A percentile compares a stretch with the other conserved stretches of the same genome.
Conservation (phyloP, 2,113 vertebrate species). For the Fregetta grallaria region DNA sequence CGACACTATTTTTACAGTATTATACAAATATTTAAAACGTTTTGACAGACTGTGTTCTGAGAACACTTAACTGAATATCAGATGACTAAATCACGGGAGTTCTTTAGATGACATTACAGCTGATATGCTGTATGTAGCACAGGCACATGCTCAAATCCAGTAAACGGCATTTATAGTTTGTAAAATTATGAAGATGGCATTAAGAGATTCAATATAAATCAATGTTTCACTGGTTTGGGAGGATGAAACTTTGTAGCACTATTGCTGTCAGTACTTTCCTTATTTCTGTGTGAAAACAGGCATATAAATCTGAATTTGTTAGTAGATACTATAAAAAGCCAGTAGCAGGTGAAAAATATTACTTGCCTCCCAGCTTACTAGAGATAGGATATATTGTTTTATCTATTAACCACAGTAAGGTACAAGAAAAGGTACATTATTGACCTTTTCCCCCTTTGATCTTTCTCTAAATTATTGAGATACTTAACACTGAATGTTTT, state of each 20-base stretch:
- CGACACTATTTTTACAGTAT: background rate
- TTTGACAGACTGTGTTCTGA: slow-evolving; percentile 19
- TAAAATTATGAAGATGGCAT: background rate
- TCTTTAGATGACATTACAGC: background rate
- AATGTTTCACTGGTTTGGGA: background rate
- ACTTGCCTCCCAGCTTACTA: background rate
- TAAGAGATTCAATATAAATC: background rate
- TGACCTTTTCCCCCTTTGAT: background rate
- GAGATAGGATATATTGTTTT: background rate
- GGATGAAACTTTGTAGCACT: background rate
- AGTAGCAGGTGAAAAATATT: background rate
- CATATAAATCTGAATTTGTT: background rate
- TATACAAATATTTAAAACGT: slow-evolving; percentile 27
- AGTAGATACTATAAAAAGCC: background rate
- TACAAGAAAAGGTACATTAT: background rate
- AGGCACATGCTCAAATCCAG: background rate
- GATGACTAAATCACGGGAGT: background rate
- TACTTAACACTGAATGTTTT: background rate
- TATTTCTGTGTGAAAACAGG: background rate
- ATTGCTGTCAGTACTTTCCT: background rate
- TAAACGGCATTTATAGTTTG: background rate
- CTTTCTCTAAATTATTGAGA: slow-evolving; percentile 1
- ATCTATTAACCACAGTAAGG: background rate
- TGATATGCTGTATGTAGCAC: background rate
- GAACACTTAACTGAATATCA: slow-evolving; percentile 1